Percentiles rank a stretch among this genome's conserved stretches.
These are phyloP conservation scores for Eueremaeus valkanovi DNA, from an alignment of 2,888 invertebrate genomes.

Conservation along the genomic window DNA sequence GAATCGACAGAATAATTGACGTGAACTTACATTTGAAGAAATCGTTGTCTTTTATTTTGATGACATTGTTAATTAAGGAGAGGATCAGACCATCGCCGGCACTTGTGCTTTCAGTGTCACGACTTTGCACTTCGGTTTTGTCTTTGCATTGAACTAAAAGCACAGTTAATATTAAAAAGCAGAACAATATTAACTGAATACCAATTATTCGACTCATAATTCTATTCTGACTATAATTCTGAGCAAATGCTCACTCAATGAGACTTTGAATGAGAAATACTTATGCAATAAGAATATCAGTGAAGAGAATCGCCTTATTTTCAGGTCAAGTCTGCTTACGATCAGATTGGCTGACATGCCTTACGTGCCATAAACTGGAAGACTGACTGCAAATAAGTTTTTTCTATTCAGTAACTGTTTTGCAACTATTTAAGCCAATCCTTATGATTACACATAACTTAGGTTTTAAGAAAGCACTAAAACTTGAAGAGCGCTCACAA, in stretches of 20 bases:
- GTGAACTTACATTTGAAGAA: conserved; percentile 29
- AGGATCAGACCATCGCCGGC: not conserved
- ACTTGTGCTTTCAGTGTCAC: not conserved
- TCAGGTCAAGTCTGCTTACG: conserved; percentile 5
- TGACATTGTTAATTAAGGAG: not conserved
- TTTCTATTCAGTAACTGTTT: not conserved
- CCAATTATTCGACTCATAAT: conserved; percentile 13
- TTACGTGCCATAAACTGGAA: no score
- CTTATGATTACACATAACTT: not conserved
- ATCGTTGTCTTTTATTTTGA: conserved; percentile 12
- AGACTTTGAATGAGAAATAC: not conserved
- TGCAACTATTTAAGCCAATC: conserved; percentile 23
- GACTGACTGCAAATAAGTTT: no score
- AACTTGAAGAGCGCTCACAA: not conserved
- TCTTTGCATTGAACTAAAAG: conserved; percentile 5
- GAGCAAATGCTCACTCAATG: conserved; percentile 11
- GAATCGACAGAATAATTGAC: no score
- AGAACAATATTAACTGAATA: conserved; percentile 5
- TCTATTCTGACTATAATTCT: not conserved
- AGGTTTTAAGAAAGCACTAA: no score
- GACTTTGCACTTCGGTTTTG: not conserved
- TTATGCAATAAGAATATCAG: conserved; percentile 17
- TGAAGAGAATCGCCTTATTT: conserved; percentile 28
- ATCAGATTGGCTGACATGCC: conserved; percentile 33
- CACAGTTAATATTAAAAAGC: conserved; percentile 4